Conservation (phyloP, 2,113 vertebrate species). For the Perca schrenkii region DNA sequence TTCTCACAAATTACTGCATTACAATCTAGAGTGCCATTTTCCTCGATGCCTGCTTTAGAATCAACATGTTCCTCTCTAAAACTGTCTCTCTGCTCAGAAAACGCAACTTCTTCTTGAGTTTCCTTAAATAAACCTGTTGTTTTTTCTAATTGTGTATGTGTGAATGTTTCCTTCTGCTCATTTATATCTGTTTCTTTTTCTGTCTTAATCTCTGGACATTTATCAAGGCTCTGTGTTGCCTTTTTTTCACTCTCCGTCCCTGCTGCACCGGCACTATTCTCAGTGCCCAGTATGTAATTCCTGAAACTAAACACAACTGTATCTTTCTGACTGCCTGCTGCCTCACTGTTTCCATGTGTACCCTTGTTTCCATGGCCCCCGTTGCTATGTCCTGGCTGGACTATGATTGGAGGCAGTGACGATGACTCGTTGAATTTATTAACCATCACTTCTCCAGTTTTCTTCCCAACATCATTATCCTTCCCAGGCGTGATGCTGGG, state of each 20-base stretch:
- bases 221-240: conserved; percentile 15
- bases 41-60: conserved; percentile 18
- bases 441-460: conserved; percentile 54
- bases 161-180: conserved; percentile 43
- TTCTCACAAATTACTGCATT: neutral
- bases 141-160: conserved; percentile 22
- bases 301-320: conserved; percentile 80
- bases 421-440: conserved; percentile 70
- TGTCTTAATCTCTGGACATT: conserved; percentile 28
- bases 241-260: conserved; percentile 41
- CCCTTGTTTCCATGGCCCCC: conserved; percentile 72
- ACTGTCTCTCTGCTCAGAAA: conserved; percentile 29
- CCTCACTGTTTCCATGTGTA: conserved; percentile 75
- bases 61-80: conserved; percentile 21
- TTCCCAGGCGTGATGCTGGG: conserved; percentile 29
- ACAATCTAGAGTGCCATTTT: conserved; percentile 17
- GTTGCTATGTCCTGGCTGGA: conserved; percentile 66
- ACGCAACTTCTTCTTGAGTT: neutral
- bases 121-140: conserved; percentile 33
- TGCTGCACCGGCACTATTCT: conserved; percentile 12
- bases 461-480: conserved; percentile 37
- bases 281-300: conserved; percentile 77
- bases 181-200: conserved; percentile 26
- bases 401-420: conserved; percentile 55
- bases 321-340: conserved; percentile 61